Evolutionary conservation across 2,888 invertebrate genomes (phyloP), one percentile per base, ranked within the genome.

Genomic region (Ochropleura leucogaster): DNA sequence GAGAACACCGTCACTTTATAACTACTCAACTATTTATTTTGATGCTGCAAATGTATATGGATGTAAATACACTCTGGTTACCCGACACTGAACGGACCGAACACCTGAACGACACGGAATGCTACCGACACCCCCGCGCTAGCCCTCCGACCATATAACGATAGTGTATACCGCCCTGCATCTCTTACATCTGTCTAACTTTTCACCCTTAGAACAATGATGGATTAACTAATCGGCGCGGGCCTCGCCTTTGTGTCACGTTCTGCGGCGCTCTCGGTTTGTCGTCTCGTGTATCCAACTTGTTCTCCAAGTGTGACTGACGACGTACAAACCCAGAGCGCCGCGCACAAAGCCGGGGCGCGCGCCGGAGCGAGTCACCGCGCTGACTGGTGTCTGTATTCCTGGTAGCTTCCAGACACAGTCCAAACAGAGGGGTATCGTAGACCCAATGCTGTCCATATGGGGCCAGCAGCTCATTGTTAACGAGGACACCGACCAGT

Each of bases 381-480:
- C 78, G 88, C 94, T 95, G 92, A 95, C 92, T 90, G 91, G 86
- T 91, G 91, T 91, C 94, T 95, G 94, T 96, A 94, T 96, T 96
- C 95, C 93, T 92, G 96, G 95, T 96, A 98, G 98, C 97, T 98
- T 98, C 97, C 98, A 98, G 97, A 98, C 98, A 97, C 98, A 98
- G 97, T 97, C 97, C 97, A 98, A 98, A 98, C 98, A 98, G 97
- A 98, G 98, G 97, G 99, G 99, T 98, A 98, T 99, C 98, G 98
- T 99, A 98, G 99, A 99, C 98, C 99, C 99, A 97, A 99, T 99
- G 98, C 98, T 99, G 97, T 98, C 98, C 97, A 99, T 99, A 97
- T 99, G 99, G 99, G 99, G 99, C 97, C 99, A 99, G 97, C 99
- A 99, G 98, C 98, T 99, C 97, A 98, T 99, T 97, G 98, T 99